Evolutionary conservation across 2,888 invertebrate genomes (phyloP).

Genomic region (Parnassius glacialis): DNA sequence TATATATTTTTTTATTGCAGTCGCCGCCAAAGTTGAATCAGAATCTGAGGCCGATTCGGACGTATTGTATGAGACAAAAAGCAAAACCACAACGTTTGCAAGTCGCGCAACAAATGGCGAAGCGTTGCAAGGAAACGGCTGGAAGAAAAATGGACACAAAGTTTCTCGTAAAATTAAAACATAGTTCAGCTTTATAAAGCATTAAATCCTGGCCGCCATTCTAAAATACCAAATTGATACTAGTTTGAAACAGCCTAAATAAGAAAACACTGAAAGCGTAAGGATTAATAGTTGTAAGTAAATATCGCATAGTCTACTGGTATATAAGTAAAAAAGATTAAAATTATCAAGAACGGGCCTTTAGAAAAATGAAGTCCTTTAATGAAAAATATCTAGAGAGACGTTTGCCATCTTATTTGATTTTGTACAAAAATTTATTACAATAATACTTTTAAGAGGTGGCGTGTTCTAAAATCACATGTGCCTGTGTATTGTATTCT

Average conservation of each 20-base stretch:
- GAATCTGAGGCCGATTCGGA: slow-evolving; percentile 93
- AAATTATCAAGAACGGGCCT: no score
- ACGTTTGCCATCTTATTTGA: no score
- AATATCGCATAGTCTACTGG: slow-evolving; percentile 2
- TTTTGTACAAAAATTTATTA: no score
- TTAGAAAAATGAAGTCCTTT: no score
- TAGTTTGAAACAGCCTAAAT: neutral
- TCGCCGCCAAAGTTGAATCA: slow-evolving; percentile 82
- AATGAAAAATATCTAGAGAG: no score
- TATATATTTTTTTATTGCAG: slow-evolving; percentile 53
- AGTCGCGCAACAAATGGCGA: slow-evolving; percentile 66
- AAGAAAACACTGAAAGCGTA: neutral
- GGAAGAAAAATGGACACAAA: slow-evolving; percentile 81
- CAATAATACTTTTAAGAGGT: no score
- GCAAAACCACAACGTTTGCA: slow-evolving; percentile 75
- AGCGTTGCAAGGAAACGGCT: slow-evolving; percentile 68
- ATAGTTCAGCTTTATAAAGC: slow-evolving; percentile 45
- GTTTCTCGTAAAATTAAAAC: slow-evolving; percentile 63
- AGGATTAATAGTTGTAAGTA: slow-evolving; percentile 4
- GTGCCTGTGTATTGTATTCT: neutral
- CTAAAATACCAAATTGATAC: neutral
- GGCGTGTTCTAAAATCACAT: neutral
- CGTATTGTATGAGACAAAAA: slow-evolving; percentile 89
- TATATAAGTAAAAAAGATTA: no score
- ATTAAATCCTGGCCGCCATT: no score